These are phyloP conservation scores for Sycophila texana DNA, from an alignment of 2,888 invertebrate genomes.

Conservation along the genomic window DNA sequence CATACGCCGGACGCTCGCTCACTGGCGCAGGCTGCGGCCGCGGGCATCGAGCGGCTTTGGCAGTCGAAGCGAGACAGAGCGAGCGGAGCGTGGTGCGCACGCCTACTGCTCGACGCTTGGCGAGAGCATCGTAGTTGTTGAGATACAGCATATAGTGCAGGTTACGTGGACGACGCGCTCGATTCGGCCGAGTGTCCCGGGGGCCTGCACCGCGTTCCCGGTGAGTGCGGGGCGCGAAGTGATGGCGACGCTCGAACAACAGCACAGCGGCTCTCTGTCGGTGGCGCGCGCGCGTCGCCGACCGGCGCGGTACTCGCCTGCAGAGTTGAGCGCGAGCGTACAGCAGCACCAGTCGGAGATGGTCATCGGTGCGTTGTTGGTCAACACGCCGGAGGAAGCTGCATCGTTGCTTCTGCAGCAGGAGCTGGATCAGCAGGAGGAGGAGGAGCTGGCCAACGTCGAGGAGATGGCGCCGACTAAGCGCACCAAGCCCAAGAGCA, in stretches of 20 bases:
- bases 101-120: not conserved
- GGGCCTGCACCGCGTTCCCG: too few relatives aligned
- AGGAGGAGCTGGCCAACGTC: not conserved
- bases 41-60: not conserved
- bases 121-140: not conserved
- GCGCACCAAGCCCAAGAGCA: constrained; percentile 29
- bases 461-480: constrained; percentile 44
- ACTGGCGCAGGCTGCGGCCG: constrained; percentile 5
- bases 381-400: not conserved
- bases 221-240: not conserved
- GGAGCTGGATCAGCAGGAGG: not conserved
- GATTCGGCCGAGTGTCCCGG: not conserved
- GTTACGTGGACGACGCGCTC: not conserved
- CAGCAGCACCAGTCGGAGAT: constrained; percentile 44
- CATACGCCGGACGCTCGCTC: constrained; percentile 7
- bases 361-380: constrained; percentile 29
- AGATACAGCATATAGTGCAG: not conserved
- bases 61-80: not conserved
- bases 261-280: constrained; percentile 10
- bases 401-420: constrained; percentile 4
- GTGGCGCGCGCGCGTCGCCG: constrained; percentile 55
- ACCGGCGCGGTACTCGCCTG: constrained; percentile 53
- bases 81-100: not conserved
- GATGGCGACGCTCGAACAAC: constrained; percentile 49
- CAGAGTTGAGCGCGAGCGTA: constrained; percentile 36